Evolutionary conservation across 2,888 invertebrate genomes (phyloP).

Genomic region (Copidosoma aretas): DNA sequence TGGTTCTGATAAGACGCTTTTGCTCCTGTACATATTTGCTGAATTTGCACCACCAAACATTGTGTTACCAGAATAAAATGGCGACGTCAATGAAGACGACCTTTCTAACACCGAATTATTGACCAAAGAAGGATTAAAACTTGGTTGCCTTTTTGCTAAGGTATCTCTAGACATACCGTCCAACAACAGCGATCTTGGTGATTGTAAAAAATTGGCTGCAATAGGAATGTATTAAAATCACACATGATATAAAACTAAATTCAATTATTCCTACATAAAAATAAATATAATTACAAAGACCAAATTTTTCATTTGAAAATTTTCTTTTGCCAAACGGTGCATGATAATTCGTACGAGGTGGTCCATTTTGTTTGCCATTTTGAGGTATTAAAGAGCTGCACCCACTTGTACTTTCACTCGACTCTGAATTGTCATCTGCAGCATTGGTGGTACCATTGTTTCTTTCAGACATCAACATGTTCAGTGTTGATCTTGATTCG

Average conservation of each 20-base stretch:
- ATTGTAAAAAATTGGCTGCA: conserved; percentile 57
- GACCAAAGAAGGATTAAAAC: conserved; percentile 65
- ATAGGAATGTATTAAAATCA: conserved; percentile 18
- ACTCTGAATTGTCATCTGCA: conserved; percentile 66
- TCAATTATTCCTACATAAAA: conserved; percentile 7
- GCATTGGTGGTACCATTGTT: conserved; percentile 55
- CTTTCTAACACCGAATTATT: conserved; percentile 61
- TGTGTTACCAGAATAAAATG: conserved; percentile 79
- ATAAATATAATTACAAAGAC: conserved; percentile 50
- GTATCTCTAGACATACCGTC: conserved; percentile 62
- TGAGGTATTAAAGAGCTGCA: conserved; percentile 66
- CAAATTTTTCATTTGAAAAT: conserved; percentile 54
- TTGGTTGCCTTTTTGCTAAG: conserved; percentile 64
- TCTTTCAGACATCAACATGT: conserved; percentile 47
- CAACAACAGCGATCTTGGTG: conserved; percentile 59
- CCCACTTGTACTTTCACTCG: conserved; percentile 68
- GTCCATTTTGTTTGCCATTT: conserved; percentile 57
- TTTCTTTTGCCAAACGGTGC: conserved; percentile 53
- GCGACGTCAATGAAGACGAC: conserved; percentile 65
- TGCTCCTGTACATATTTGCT: conserved; percentile 54
- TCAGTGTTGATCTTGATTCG: conserved; percentile 49
- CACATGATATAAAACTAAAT: neutral
- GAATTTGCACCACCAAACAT: conserved; percentile 75
- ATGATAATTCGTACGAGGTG: conserved; percentile 47
- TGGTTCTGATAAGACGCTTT: conserved; percentile 34